Percentiles rank a stretch among this genome's conserved stretches.
phyloP scores from a whole-genome alignment of 2,797 vertebrate genomes.

The Acomys russatus region DNA sequence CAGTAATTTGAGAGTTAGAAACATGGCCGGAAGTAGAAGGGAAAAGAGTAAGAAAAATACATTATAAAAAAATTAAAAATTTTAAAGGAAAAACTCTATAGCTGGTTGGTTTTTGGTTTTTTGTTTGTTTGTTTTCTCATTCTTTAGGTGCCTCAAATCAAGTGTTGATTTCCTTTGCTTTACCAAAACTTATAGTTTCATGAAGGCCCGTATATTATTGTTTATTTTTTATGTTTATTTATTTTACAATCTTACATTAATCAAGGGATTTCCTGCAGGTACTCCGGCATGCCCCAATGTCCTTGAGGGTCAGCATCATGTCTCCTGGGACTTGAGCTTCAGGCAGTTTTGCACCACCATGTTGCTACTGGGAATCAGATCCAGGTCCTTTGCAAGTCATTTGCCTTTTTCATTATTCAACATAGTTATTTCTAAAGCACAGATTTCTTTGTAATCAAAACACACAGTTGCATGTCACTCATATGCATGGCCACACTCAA shows the following conservation, averaged over 20 bases:
- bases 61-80: background rate
- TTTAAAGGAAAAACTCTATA: background rate
- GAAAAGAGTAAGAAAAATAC: background rate
- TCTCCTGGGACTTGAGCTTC: background rate
- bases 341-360: background rate
- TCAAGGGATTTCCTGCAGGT: no score
- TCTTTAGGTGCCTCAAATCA: background rate
- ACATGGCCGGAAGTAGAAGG: background rate
- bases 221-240: background rate
- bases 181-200: background rate
- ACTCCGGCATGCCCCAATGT: no score
- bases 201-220: background rate
- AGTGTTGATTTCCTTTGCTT: background rate
- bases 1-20: background rate
- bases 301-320: background rate
- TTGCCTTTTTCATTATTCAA: background rate
- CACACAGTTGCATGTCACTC: background rate
- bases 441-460: background rate
- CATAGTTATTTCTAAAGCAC: background rate
- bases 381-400: accelerated
- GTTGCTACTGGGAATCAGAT: background rate
- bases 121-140: background rate
- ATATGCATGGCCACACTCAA: background rate
- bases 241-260: background rate
- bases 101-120: no score